These are phyloP conservation scores for silkworm (Bombyx mori) DNA, from an alignment of 1,140 invertebrate species.

Conservation along the genomic window ASM3026992v2 NC_085128.1:11359001-11359500, in stretches of 20 bases:
- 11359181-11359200: slow-evolving; percentile 47
- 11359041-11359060: too few species aligned
- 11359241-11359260: slow-evolving; percentile 48
- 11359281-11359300: slow-evolving; percentile 64
- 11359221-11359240: slow-evolving; percentile 59
- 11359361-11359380: too few species aligned
- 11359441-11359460: too few species aligned
- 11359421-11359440: too few species aligned
- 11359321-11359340: slow-evolving; percentile 29
- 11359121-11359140: slow-evolving; percentile 9
- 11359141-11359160: slow-evolving; percentile 21
- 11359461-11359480: too few species aligned
- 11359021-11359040: too few species aligned
- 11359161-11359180: slow-evolving; percentile 33
- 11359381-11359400: too few species aligned
- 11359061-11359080: too few species aligned
- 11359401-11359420: too few species aligned
- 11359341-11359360: neutral
- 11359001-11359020: too few species aligned
- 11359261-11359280: slow-evolving; percentile 62
- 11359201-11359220: slow-evolving; percentile 56
- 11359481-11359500: too few species aligned
- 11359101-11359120: neutral
- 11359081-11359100: too few species aligned
- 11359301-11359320: slow-evolving; percentile 64